Base-by-base conservation (phyloP, 2,888 invertebrate genomes). In the Agapostemon virescens region DNA sequence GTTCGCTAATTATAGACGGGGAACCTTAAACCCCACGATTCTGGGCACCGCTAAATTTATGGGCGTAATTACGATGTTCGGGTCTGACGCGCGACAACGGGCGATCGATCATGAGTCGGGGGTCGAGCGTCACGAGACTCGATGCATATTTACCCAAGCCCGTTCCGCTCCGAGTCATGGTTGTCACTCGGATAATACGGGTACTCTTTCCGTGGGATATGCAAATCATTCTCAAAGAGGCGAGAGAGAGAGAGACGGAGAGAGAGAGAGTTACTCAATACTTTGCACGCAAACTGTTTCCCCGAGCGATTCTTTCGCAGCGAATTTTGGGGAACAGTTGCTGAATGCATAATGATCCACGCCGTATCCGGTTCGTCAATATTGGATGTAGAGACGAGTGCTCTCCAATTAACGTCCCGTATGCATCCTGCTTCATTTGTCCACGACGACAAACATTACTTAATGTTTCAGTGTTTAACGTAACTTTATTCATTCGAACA, bases 61-160 rank as follows among this genome's bases (percentile, higher is more conserved):
- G 78, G 49, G 38, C 49, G 79, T 85, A 85, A 85, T 85, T 83
- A 81, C 77, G 69, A 61, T 58, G 71, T 79, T 69, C 40, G 52
- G 26, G 55, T 26, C 30, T 26, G 74, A 79, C 67, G 75, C 26
- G 75, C 49, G 40, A 33, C 64, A 58, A 26, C 30, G 15, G n/a
- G 13, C 79, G 79, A 85, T 85, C 79, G 76, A 78, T 85, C 83
- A 80, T 15, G 40, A 5, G 40, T 55, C 40, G 63, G 4, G 9
- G 33, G 23, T 2, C 20, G 7, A 58, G 71, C 61, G 66, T 79
- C 20, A 26, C 49, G 68, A 45, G 52, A 71, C 84, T 74, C 45
- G 74, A 77, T 69, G 76, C 69, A 74, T 73, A 74, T 84, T 82
- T 77, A 79, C 69, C 55, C 69, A 49, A 61, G 63, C 71, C 2